Percentiles rank a stretch among this genome's conserved stretches.
phyloP scores from a whole-genome alignment of 2,888 invertebrate species.

The Morpho achilles region DNA sequence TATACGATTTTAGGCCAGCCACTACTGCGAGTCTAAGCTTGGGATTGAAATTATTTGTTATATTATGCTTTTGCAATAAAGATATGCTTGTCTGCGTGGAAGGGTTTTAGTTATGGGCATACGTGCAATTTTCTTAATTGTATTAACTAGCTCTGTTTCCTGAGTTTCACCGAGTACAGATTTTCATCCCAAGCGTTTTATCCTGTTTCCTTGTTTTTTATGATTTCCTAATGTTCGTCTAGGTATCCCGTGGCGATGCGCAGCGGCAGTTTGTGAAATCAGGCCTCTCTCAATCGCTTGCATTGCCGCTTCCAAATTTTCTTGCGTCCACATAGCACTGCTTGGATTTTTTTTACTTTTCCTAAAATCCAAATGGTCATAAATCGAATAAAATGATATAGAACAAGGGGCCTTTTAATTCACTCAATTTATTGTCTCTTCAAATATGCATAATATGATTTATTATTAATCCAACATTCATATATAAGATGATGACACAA shows the following conservation, averaged over 20 bases:
- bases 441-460: too few species aligned
- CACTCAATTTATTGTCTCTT: too few species aligned
- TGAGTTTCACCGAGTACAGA: neutral
- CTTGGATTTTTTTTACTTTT: neutral
- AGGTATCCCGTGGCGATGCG: neutral
- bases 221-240: neutral
- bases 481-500: too few species aligned
- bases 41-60: neutral
- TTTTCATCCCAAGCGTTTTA: neutral
- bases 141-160: neutral
- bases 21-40: neutral
- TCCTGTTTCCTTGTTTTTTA: neutral
- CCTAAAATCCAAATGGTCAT: neutral
- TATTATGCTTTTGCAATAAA: conserved; percentile 1
- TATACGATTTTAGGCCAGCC: neutral
- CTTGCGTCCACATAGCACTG: neutral
- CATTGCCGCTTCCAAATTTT: neutral
- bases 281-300: neutral
- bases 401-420: too few species aligned
- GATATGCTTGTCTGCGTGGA: conserved; percentile 1
- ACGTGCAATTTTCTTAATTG: neutral
- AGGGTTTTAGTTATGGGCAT: neutral
- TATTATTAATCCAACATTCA: too few species aligned
- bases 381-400: too few species aligned
- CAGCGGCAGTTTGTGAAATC: neutral